Percentiles rank a stretch among this genome's conserved stretches.
These are phyloP conservation scores for Physella acuta DNA, from an alignment of 1,140 invertebrate genomes.

Conservation along the genomic window DNA sequence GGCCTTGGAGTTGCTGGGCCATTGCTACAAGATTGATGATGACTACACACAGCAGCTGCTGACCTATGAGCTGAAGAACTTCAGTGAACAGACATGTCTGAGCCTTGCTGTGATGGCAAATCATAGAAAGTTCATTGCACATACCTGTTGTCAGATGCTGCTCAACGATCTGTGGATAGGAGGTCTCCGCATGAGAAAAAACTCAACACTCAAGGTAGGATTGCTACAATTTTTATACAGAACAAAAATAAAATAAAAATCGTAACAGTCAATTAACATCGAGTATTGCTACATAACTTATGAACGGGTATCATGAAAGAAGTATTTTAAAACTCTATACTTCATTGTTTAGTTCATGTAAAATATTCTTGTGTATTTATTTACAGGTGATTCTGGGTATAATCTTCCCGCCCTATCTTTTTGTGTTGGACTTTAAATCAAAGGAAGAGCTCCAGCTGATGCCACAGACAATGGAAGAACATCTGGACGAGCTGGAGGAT, in stretches of 20 bases:
- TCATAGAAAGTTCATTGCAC: constrained; percentile 87
- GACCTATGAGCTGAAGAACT: constrained; percentile 94
- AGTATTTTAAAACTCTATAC: too few relatives aligned
- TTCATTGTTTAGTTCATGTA: not conserved
- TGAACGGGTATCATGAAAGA: too few relatives aligned
- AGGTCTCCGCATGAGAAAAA: constrained; percentile 89
- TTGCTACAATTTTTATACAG: not conserved
- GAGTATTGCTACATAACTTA: too few relatives aligned
- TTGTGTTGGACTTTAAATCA: constrained; percentile 92
- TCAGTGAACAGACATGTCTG: constrained; percentile 95
- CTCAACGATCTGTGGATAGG: constrained; percentile 99
- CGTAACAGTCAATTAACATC: too few relatives aligned
- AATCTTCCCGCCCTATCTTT: constrained; percentile 82
- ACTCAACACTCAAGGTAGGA: constrained; percentile 86
- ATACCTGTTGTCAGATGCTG: constrained; percentile 96
- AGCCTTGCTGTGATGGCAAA: constrained; percentile 92
- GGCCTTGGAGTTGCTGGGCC: constrained; percentile 88
- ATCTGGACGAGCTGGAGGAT: constrained; percentile 64
- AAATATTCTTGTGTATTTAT: not conserved
- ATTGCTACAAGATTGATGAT: constrained; percentile 93
- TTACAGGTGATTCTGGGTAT: constrained; percentile 86
- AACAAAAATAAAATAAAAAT: not conserved
- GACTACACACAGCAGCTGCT: constrained; percentile 91
- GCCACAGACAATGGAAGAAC: constrained; percentile 92
- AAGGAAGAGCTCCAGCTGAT: constrained; percentile 93